Base-by-base conservation (phyloP, 2,113 vertebrate genomes). In the Ophiodon elongatus region DNA sequence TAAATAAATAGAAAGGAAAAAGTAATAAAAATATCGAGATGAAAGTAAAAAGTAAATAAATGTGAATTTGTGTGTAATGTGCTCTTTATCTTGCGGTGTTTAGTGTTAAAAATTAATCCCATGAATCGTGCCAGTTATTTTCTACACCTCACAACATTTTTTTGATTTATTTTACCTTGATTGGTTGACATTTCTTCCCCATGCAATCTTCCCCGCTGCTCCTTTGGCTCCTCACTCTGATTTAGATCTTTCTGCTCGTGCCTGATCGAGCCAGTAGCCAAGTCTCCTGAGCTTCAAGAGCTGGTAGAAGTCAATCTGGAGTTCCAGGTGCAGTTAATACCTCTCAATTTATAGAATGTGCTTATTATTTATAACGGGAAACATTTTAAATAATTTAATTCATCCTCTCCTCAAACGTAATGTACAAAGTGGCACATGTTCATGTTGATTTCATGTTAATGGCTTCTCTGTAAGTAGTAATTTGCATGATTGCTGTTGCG, bases 201-300 rank as follows among this genome's bases (percentile, higher is more conserved):
- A 41, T 41, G 39, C 39, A 9, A 41, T 41, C 39, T 4, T 37
- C 35, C 35, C 37, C n/a, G n/a, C 2, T 76, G 15, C 21, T 60
- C 6, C 25, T 67, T n/a, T 33, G 7, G 19, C n/a, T 23, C 64
- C 6, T 37, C 8, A 10, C n/a, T 78, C 9, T 71, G 1, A 15
- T 81, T 10, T 73, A 96, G 96, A 66, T 93, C 93, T 39, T 96
- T 96, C 91, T 97, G 96, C 78, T 94, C 95, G 0, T 96, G 96
- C 79, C 91, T 97, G 83, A 93, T 95, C 4, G 93, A 91, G 17
- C 96, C 96, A 23, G 78, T 37, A 1, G 71, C 88, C 6, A 84
- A 66, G 47, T 96, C 96, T 65, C 74, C 90, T n/a, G 94, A 96
- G n/a, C 94, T 97, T 0, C 87, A 67, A 54, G 95, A 96, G 82